These are phyloP conservation scores for Salminus brasiliensis DNA, from an alignment of 2,113 vertebrate genomes.

Conservation along the genomic window DNA sequence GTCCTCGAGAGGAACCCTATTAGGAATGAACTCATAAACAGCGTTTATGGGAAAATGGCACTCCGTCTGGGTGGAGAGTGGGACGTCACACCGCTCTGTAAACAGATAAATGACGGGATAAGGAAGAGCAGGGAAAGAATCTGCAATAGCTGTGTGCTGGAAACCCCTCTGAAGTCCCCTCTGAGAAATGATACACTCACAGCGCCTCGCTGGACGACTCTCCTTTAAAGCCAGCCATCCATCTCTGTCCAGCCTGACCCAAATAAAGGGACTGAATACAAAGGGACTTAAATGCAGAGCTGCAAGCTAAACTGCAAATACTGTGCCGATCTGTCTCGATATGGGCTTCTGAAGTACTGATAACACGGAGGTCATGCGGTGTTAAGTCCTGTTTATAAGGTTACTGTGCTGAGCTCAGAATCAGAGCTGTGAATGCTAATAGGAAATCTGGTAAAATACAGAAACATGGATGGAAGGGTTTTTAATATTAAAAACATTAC, in stretches of 20 bases:
- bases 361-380: too few species aligned
- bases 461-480: too few species aligned
- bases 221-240: slow-evolving; percentile 42
- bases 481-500: too few species aligned
- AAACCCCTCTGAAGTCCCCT: neutral
- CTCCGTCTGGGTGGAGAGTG: neutral
- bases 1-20: neutral
- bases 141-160: neutral
- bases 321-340: too few species aligned
- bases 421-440: too few species aligned
- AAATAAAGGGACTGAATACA: slow-evolving; percentile 59
- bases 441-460: too few species aligned
- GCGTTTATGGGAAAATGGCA: neutral
- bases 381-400: too few species aligned
- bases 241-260: slow-evolving; percentile 51
- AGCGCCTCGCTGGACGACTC: neutral
- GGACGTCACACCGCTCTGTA: neutral
- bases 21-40: neutral
- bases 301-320: neutral
- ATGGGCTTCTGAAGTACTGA: too few species aligned
- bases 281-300: neutral
- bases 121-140: neutral
- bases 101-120: slow-evolving; percentile 5
- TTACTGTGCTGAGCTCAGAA: too few species aligned
- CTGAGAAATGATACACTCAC: neutral